Conservation (phyloP, 1,140 invertebrate species). For the Wasmannia auropunctata region DNA sequence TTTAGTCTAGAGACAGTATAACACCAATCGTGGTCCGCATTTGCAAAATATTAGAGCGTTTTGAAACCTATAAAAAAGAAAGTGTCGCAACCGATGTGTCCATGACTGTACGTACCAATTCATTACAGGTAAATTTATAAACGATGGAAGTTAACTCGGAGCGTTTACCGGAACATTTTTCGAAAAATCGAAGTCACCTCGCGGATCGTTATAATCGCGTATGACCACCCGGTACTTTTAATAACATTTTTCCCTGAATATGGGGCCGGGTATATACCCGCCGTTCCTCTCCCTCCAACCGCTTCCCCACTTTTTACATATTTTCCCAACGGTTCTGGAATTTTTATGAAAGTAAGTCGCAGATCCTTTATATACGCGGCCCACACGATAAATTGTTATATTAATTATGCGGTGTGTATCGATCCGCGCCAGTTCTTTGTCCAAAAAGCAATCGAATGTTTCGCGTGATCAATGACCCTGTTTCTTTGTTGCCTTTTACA, state of each 20-base stretch:
- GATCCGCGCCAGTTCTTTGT: slow-evolving; percentile 37
- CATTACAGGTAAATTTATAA: neutral
- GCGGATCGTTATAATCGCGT: neutral
- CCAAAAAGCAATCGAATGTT: slow-evolving; percentile 22
- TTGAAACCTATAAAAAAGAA: too few species aligned
- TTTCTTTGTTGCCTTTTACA: neutral
- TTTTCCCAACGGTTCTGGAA: slow-evolving; percentile 73
- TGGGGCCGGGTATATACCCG: slow-evolving; percentile 38
- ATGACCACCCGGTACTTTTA: slow-evolving; percentile 56
- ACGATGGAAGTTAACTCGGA: neutral
- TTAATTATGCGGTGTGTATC: slow-evolving; percentile 79
- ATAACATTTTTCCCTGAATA: slow-evolving; percentile 66
- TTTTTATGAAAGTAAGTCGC: slow-evolving; percentile 76
- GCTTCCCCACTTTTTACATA: slow-evolving; percentile 67
- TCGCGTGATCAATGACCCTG: slow-evolving; percentile 4
- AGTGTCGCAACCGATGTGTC: too few species aligned
- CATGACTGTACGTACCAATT: too few species aligned
- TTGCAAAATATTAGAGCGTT: too few species aligned
- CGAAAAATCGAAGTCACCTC: neutral
- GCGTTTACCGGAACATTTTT: slow-evolving; percentile 8
- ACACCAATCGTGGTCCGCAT: too few species aligned
- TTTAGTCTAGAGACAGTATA: too few species aligned
- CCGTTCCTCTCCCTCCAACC: neutral
- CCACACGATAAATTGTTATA: slow-evolving; percentile 78
- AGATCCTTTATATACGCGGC: slow-evolving; percentile 55